Conservation (phyloP, 2,113 vertebrate species). For the Platanista minor region DNA sequence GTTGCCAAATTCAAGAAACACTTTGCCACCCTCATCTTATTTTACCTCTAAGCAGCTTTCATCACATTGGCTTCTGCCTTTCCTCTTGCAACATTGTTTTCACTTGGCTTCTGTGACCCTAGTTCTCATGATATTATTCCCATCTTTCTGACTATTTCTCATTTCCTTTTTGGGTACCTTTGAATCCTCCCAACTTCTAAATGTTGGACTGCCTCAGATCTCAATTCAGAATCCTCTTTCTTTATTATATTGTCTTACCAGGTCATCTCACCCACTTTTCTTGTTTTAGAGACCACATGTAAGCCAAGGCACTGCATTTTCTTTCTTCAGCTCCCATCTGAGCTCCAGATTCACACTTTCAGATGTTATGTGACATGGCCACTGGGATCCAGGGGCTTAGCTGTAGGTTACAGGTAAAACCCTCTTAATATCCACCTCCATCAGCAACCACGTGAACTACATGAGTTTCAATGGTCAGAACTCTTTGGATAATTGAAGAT, state of each 20-base stretch:
- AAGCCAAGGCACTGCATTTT: neutral
- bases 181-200: neutral
- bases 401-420: neutral
- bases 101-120: fast-evolving
- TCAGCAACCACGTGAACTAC: neutral
- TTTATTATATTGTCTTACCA: neutral
- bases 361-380: neutral
- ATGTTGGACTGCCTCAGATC: neutral
- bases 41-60: neutral
- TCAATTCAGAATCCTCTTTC: neutral
- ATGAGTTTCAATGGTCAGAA: neutral
- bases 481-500: neutral
- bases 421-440: neutral
- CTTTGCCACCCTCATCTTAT: neutral
- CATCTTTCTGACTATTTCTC: neutral
- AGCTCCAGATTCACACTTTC: neutral
- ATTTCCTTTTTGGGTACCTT: neutral
- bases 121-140: neutral
- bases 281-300: neutral
- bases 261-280: neutral
- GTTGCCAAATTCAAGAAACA: neutral
- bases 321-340: neutral
- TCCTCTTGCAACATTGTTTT: neutral
- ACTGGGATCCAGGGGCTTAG: neutral
- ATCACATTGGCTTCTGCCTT: neutral